Evolutionary conservation across 1,140 invertebrate genomes (phyloP).

Genomic region (Phthorimaea operculella): DNA sequence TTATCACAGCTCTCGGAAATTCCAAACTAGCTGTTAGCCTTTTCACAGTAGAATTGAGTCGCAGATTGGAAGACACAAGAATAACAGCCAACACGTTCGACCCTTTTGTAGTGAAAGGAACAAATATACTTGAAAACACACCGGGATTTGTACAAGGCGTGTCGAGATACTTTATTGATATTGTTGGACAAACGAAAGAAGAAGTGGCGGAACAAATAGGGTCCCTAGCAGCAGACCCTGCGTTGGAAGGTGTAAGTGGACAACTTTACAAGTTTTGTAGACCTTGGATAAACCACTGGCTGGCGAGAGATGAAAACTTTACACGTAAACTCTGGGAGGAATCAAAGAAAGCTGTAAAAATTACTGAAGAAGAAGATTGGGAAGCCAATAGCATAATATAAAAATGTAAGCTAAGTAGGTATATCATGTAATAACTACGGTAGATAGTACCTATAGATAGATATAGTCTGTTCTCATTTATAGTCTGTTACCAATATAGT

Average conservation of each 20-base stretch:
- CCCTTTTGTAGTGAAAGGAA: constrained; percentile 69
- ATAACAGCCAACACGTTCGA: constrained; percentile 71
- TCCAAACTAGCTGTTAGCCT: constrained; percentile 76
- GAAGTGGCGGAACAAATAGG: constrained; percentile 43
- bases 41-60: constrained; percentile 73
- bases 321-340: constrained; percentile 39
- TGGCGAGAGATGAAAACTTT: constrained; percentile 28
- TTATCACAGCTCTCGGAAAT: constrained; percentile 66
- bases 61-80: constrained; percentile 67
- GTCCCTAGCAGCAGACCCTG: constrained; percentile 38
- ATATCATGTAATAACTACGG: not conserved
- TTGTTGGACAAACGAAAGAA: constrained; percentile 44
- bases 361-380: constrained; percentile 38
- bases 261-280: constrained; percentile 55
- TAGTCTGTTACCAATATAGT: not conserved
- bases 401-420: not conserved
- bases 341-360: constrained; percentile 42
- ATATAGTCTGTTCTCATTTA: not conserved
- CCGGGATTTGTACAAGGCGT: constrained; percentile 27
- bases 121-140: constrained; percentile 39
- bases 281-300: constrained; percentile 45
- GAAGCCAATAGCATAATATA: constrained; percentile 11
- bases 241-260: constrained; percentile 41
- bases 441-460: not conserved
- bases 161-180: constrained; percentile 34